These are phyloP conservation scores for Digitonthophagus gazella DNA, from an alignment of 2,888 invertebrate genomes.

Conservation along the genomic window DNA sequence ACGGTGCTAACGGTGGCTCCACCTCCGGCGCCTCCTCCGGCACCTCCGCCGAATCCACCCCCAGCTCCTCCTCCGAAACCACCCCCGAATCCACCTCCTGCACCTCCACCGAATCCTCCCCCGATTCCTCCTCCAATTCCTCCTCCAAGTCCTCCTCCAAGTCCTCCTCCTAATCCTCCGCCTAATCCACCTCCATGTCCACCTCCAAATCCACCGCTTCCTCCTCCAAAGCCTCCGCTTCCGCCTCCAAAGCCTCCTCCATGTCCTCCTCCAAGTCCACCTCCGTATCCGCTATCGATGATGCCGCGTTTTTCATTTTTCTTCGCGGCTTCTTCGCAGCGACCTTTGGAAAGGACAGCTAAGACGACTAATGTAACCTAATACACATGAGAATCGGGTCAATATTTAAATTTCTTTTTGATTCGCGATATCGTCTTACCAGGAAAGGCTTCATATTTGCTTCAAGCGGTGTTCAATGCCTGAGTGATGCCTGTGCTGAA, in stretches of 20 bases:
- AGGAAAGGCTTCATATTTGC: slow-evolving; percentile 30
- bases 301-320: slow-evolving; percentile 30
- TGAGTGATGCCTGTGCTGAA: slow-evolving; percentile 35
- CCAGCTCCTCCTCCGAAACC: slow-evolving; percentile 24
- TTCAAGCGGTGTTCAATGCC: slow-evolving; percentile 32
- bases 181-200: slow-evolving; percentile 22
- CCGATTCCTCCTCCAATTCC: slow-evolving; percentile 28
- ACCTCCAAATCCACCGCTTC: slow-evolving; percentile 30
- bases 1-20: slow-evolving; percentile 43
- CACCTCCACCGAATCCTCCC: slow-evolving; percentile 32
- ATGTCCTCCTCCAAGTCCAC: slow-evolving; percentile 41
- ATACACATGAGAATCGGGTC: too few relatives aligned
- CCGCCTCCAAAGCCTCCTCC: slow-evolving; percentile 32
- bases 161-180: slow-evolving; percentile 24
- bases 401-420: slow-evolving; percentile 4
- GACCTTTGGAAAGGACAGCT: slow-evolving; percentile 32
- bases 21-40: slow-evolving; percentile 40
- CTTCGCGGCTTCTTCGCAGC: slow-evolving; percentile 31
- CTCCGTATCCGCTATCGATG: slow-evolving; percentile 30
- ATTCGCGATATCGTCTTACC: slow-evolving; percentile 19
- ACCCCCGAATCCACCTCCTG: slow-evolving; percentile 25
- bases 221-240: slow-evolving; percentile 30
- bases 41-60: slow-evolving; percentile 23
- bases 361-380: slow-evolving; percentile 42
- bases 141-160: slow-evolving; percentile 29